Base-by-base conservation (phyloP, 2,797 vertebrate species). In the Oryzias dopingdopingensis region DNA sequence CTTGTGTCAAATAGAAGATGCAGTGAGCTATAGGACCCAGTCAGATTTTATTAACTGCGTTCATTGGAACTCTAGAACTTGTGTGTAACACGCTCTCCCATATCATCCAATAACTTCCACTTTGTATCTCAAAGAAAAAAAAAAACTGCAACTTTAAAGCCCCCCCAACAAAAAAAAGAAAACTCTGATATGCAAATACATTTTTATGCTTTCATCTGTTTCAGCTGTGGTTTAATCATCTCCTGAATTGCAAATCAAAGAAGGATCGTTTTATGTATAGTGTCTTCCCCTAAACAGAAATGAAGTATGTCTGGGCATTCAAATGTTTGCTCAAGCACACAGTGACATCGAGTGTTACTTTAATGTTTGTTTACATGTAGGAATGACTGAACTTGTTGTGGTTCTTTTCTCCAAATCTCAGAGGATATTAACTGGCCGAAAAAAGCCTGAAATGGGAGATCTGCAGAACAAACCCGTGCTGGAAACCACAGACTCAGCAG, bases 101-200 rank as follows among this genome's bases (percentile, higher is more conserved):
- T 3, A 22, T 22, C 8, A 10, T 12, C 29, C 29, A 8, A 32
- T 32, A 32, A 32, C 29, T 32, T 32, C 29, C 29, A 32, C 8
- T 32, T 32, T 8, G 29, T 8, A 32, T 32, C 29, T 32, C 29
- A 32, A 32, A 32, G 29, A 32, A 1, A 37, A 37, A 42, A 56
- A 42, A 56, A 72, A 79, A 74, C 22, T 57, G 20, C 66, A 71
- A 29, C 56, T 48, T 70, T 41, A 65, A 69, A 74, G 59, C 20
- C 20, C 20, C 20, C 20, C 20, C 20, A 66, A 42, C 22, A 52
- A 43, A 60, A 54, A 68, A 70, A 53, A 74, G 78, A 81, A 62
- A 37, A 37, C 66, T 80, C 56, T 76, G 71, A 74, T 64, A 84
- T 83, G 65, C 57, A 24, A 65, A 84, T 80, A 2, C 0, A 1